Conservation (phyloP, 53 echinoderm and acorn worm species). For the Astropecten irregularis region DNA sequence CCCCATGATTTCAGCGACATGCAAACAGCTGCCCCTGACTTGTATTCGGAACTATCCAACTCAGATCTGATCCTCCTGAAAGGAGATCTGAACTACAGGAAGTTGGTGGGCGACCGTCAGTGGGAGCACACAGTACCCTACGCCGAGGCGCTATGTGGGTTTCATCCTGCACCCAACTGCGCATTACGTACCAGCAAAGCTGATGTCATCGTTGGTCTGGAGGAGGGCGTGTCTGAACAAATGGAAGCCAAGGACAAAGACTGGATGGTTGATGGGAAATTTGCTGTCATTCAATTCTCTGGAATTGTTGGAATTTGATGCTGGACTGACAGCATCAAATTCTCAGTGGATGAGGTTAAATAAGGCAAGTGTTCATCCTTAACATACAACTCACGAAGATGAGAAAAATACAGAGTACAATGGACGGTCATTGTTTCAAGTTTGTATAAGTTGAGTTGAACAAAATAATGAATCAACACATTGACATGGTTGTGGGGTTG, state of each 20-base stretch:
- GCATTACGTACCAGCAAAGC: slow-evolving; percentile 85
- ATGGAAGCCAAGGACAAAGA: slow-evolving; percentile 57
- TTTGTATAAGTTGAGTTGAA: too few relatives aligned
- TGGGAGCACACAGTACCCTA: slow-evolving; percentile 91
- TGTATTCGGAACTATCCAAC: slow-evolving; percentile 70
- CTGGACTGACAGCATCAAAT: too few relatives aligned
- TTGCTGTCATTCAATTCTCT: slow-evolving; percentile 87
- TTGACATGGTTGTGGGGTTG: too few relatives aligned
- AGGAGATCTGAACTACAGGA: slow-evolving; percentile 96
- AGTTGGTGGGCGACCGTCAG: slow-evolving; percentile 80
- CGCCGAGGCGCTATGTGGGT: slow-evolving; percentile 76
- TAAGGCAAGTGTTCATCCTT: too few relatives aligned
- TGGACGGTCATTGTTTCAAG: too few relatives aligned
- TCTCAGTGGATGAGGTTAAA: too few relatives aligned
- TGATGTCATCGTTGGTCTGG: slow-evolving; percentile 80
- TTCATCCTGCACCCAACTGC: slow-evolving; percentile 85
- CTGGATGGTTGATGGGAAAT: slow-evolving; percentile 86
- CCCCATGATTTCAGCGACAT: slow-evolving; percentile 77
- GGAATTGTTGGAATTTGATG: slow-evolving; percentile 20
- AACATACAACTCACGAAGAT: too few relatives aligned
- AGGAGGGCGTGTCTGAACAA: slow-evolving; percentile 67
- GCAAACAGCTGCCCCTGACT: slow-evolving; percentile 71
- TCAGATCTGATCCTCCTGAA: slow-evolving; percentile 81
- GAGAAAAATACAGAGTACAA: too few relatives aligned
- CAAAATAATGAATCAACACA: too few relatives aligned